phyloP scores from a whole-genome alignment of 2,888 invertebrate species.

The Plusia festucae region DNA sequence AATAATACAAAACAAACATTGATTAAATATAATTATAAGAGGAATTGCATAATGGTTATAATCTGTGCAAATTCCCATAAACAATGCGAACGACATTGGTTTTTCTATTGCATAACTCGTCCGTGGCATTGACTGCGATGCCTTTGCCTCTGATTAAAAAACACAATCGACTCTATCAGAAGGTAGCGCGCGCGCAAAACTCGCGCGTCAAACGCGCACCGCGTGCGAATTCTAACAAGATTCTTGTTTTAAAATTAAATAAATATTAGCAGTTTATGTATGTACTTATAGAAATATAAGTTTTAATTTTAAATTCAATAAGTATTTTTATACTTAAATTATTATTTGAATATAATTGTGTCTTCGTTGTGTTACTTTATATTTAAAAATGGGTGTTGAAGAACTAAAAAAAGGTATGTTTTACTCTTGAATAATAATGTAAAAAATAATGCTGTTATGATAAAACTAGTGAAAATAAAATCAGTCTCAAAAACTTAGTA shows the following conservation, averaged over 20 bases:
- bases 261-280: no score
- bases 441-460: not conserved
- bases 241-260: slow-evolving; percentile 10
- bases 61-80: slow-evolving; percentile 16
- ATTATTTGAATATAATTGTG: slow-evolving; percentile 20
- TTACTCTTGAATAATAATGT: not conserved
- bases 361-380: not conserved
- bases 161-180: slow-evolving; percentile 65
- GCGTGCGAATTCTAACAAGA: slow-evolving; percentile 10
- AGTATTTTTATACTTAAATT: not conserved
- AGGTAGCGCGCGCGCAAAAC: slow-evolving; percentile 47
- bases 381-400: slow-evolving; percentile 27
- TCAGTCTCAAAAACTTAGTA: no score
- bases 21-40: not conserved
- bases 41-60: slow-evolving; percentile 4
- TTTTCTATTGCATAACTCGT: slow-evolving; percentile 21
- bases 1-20: not conserved
- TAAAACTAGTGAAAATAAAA: not conserved
- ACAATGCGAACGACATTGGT: slow-evolving; percentile 31
- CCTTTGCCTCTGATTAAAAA: slow-evolving; percentile 26
- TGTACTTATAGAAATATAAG: not conserved
- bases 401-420: slow-evolving; percentile 39
- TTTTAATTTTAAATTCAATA: not conserved
- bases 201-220: slow-evolving; percentile 27
- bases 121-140: slow-evolving; percentile 40